Conservation (phyloP, 2,113 vertebrate species). For the Blennius ocellaris region DNA sequence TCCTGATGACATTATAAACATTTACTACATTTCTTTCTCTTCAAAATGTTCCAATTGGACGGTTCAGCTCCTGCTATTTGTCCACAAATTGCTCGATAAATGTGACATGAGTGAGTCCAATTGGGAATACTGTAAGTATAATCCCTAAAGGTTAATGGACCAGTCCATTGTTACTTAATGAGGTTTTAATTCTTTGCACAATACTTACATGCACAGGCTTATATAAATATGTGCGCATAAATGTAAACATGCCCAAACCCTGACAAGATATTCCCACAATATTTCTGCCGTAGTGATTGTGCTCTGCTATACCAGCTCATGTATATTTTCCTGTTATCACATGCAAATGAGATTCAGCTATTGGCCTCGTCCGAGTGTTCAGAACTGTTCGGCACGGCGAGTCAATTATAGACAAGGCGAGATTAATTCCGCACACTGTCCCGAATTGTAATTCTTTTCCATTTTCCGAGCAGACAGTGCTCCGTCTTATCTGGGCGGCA, state of each 20-base stretch:
- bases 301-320: slow-evolving; percentile 19
- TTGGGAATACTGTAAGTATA: slow-evolving; percentile 15
- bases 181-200: slow-evolving; percentile 20
- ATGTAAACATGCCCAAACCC: not conserved
- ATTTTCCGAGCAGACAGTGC: slow-evolving; percentile 10
- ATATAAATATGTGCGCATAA: not conserved
- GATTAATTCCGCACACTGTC: slow-evolving; percentile 50
- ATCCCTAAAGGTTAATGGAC: slow-evolving; percentile 26
- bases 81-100: not conserved
- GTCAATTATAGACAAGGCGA: slow-evolving; percentile 56
- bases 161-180: slow-evolving; percentile 19
- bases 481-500: slow-evolving; percentile 26
- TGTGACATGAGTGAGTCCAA: not conserved
- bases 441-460: slow-evolving; percentile 30
- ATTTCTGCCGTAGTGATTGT: slow-evolving; percentile 1
- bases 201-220: not conserved
- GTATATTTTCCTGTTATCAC: slow-evolving; percentile 34
- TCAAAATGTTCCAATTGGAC: not conserved
- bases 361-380: slow-evolving; percentile 13
- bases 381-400: slow-evolving; percentile 30
- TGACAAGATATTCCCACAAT: not conserved
- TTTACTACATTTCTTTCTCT: no score
- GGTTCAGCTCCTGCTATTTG: not conserved
- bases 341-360: slow-evolving; percentile 44
- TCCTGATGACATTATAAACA: no score